Evolutionary conservation across 1,140 invertebrate species (phyloP).

Genomic region (Zaprionus capensis): DNA sequence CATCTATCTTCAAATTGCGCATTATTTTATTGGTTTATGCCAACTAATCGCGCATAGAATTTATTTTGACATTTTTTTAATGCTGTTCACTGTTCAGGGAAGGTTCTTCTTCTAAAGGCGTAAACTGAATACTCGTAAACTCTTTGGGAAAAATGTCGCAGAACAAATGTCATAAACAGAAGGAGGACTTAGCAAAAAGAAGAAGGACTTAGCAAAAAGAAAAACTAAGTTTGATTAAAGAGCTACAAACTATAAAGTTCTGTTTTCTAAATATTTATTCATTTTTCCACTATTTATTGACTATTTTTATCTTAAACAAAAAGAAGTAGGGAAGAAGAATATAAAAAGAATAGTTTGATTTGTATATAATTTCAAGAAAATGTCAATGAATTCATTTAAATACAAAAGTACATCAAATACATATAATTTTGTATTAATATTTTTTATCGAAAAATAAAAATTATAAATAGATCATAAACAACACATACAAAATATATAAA

Average conservation of each 20-base stretch:
- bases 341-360: no score
- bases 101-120: conserved; percentile 36
- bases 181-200: not conserved
- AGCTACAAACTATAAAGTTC: not conserved
- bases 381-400: no score
- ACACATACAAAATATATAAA: no score
- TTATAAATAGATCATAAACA: no score
- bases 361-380: no score
- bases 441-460: no score
- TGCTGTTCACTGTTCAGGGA: conserved; percentile 24
- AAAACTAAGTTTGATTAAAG: not conserved
- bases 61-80: conserved; percentile 48
- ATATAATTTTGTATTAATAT: no score
- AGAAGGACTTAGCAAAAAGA: not conserved
- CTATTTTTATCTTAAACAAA: no score
- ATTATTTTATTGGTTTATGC: conserved; percentile 60
- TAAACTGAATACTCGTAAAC: conserved; percentile 12
- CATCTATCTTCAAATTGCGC: conserved; percentile 55
- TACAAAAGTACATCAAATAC: no score
- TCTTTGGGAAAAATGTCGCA: not conserved
- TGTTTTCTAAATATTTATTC: no score
- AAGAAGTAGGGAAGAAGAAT: no score
- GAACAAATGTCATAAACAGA: not conserved
- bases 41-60: conserved; percentile 56
- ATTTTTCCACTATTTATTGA: no score